Evolutionary conservation across 1,140 invertebrate species (phyloP), one percentile per base, ranked within the genome.

Genomic region (Drosophila nigromelanica): DNA sequence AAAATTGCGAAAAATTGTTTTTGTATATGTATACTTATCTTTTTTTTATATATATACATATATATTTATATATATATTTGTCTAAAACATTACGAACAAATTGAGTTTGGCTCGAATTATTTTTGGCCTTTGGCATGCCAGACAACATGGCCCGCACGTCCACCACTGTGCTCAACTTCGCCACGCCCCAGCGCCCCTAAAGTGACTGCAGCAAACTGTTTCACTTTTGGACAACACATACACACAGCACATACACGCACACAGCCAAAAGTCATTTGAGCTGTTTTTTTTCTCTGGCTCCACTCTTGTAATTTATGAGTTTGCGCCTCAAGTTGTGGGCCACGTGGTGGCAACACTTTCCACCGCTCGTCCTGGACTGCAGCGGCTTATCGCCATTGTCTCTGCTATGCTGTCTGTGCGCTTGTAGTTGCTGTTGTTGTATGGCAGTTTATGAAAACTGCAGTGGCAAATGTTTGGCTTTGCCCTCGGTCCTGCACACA

Each of bases 161-260:
- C 48, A 24, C 33, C 35, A 11, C 61, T 64, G 61, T 12, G 60
- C 48, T 24, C 42, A 58, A 18, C 52, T 51, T 64, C 40, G 51
- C 81, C 82, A 86, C 73, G 78, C 80, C 80, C 60, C 52, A 70
- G 61, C 68, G 76, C 68, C 75, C 73, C 67, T 50, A 67, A 64
- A 80, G 80, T 73, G 76, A 89, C 85, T 89, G 85, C 83, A 83
- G 76, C 76, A 74, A 83, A 89, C 83, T 73, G 82, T 87, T 82
- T 87, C 62, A 76, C 82, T 87, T 86, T 81, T 70, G 72, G 75
- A 39, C 68, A 48, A 73, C 27, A 47, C 30, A 51, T 35, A 30
- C 12, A 8, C 39, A 39, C n/a, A 51, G 35, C 39, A 60, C 21
- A 27, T 0, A 47, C 14, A 35, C 35, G 40, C 14, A 21, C 54